Percentiles rank a stretch among this genome's conserved stretches.
Evolutionary conservation across 1,140 invertebrate genomes (phyloP).

Genomic region (Drosophila bifasciata): DNA sequence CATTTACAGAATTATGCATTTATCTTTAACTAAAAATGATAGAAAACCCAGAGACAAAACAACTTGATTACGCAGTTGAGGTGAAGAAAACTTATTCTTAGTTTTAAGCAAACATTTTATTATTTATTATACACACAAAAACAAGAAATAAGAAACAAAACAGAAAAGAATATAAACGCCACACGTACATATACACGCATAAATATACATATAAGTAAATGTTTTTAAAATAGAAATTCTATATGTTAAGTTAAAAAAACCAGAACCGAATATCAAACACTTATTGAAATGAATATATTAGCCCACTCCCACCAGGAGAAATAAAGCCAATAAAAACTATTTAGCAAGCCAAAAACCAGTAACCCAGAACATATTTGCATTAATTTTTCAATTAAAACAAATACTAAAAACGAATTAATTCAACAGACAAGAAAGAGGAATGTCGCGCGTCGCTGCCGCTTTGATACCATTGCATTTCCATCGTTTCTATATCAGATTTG

Average conservation of each 20-base stretch:
- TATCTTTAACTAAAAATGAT: slow-evolving; percentile 41
- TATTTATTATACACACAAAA: slow-evolving; percentile 56
- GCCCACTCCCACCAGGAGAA: slow-evolving; percentile 26
- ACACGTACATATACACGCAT: slow-evolving; percentile 34
- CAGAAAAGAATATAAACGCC: slow-evolving; percentile 37
- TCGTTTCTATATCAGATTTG: too few species aligned
- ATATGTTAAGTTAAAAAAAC: slow-evolving; percentile 57
- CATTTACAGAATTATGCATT: slow-evolving; percentile 72
- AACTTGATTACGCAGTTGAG: slow-evolving; percentile 42
- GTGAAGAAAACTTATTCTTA: slow-evolving; percentile 66
- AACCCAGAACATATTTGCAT: too few species aligned
- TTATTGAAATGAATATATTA: slow-evolving; percentile 64
- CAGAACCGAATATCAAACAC: slow-evolving; percentile 53
- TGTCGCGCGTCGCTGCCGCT: too few species aligned
- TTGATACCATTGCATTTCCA: too few species aligned
- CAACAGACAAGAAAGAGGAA: not conserved
- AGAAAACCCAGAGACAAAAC: not conserved
- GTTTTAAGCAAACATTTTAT: slow-evolving; percentile 59
- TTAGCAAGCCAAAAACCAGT: slow-evolving; percentile 35
- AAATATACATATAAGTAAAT: slow-evolving; percentile 59
- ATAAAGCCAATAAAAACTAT: slow-evolving; percentile 58
- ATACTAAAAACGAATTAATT: not conserved
- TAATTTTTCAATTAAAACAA: not conserved
- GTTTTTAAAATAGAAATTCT: slow-evolving; percentile 77
- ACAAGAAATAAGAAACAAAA: too few species aligned